Percentiles rank a stretch among this genome's conserved stretches.
Conservation (phyloP, 2,797 vertebrate genomes). For the Vespertilio murinus region DNA sequence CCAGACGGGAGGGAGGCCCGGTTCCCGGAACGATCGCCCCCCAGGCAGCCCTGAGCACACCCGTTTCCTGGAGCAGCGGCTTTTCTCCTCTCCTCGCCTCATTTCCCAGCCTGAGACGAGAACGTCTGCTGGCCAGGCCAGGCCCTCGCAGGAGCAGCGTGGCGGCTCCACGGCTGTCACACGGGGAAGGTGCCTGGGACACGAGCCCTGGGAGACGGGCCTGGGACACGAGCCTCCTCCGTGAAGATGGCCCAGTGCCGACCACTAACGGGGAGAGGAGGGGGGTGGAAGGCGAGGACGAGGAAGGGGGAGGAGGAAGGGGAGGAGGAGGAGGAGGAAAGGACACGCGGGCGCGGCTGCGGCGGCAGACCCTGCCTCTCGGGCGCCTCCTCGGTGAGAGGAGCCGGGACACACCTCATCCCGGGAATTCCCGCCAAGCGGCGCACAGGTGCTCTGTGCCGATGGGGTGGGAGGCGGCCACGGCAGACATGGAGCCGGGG, state of each 20-base stretch:
- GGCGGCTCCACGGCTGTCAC: constrained; percentile 35
- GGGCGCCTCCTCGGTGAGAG: not conserved
- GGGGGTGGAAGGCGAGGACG: not conserved
- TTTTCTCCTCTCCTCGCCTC: constrained; percentile 49
- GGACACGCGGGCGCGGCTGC: not conserved
- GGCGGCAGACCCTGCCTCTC: too few species aligned
- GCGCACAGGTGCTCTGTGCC: not conserved
- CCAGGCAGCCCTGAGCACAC: constrained; percentile 17
- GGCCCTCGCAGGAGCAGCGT: not conserved
- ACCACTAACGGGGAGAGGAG: not conserved
- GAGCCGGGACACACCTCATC: not conserved
- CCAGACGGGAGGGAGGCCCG: constrained; percentile 53
- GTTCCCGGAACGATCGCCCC: constrained; percentile 50
- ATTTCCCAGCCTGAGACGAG: constrained; percentile 64
- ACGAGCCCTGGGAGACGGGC: too few species aligned
- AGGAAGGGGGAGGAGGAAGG: not conserved
- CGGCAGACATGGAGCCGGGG: not conserved
- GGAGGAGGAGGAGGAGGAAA: not conserved
- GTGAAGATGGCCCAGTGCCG: too few species aligned
- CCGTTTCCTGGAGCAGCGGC: constrained; percentile 58
- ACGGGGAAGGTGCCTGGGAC: not conserved
- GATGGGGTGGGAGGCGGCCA: not conserved
- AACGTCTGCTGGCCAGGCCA: not conserved
- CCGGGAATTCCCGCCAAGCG: not conserved
- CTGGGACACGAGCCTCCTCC: too few species aligned